A percentile compares a stretch with the other conserved stretches of the same genome.
phyloP scores from a whole-genome alignment of 1,140 invertebrate species.

The Halotydeus destructor region DNA sequence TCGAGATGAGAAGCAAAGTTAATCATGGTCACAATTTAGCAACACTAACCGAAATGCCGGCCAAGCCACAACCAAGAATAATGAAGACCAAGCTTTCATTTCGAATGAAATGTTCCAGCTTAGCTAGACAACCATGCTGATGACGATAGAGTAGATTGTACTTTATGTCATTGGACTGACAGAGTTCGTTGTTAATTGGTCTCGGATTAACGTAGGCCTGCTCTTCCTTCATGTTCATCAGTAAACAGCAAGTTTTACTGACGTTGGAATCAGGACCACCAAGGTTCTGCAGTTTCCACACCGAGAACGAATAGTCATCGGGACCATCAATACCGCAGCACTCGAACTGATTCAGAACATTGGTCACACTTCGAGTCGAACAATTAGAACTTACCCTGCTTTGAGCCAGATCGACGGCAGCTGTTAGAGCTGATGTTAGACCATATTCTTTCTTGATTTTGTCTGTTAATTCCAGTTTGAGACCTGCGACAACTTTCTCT shows the following conservation, averaged over 20 bases:
- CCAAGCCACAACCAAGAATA: slow-evolving; percentile 28
- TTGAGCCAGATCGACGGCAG: slow-evolving; percentile 51
- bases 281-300: slow-evolving; percentile 31
- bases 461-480: slow-evolving; percentile 41
- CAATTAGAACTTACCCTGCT: slow-evolving; percentile 35
- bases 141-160: slow-evolving; percentile 4
- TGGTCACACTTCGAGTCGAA: not conserved
- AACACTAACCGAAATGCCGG: slow-evolving; percentile 19
- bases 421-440: slow-evolving; percentile 46
- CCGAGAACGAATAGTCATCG: slow-evolving; percentile 54
- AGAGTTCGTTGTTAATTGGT: slow-evolving; percentile 42
- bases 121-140: slow-evolving; percentile 42
- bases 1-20: not conserved
- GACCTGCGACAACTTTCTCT: slow-evolving; percentile 44
- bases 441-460: slow-evolving; percentile 51
- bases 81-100: slow-evolving; percentile 49
- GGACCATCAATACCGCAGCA: slow-evolving; percentile 61
- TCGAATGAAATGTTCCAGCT: slow-evolving; percentile 50
- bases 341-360: slow-evolving; percentile 33
- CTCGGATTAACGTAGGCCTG: slow-evolving; percentile 48
- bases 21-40: slow-evolving; percentile 4
- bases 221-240: slow-evolving; percentile 35
- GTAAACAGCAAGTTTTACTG: slow-evolving; percentile 51
- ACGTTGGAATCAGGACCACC: slow-evolving; percentile 27
- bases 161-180: slow-evolving; percentile 35